phyloP scores from a whole-genome alignment of 2,113 vertebrate genomes.

The Gasterosteus aculeatus region DNA sequence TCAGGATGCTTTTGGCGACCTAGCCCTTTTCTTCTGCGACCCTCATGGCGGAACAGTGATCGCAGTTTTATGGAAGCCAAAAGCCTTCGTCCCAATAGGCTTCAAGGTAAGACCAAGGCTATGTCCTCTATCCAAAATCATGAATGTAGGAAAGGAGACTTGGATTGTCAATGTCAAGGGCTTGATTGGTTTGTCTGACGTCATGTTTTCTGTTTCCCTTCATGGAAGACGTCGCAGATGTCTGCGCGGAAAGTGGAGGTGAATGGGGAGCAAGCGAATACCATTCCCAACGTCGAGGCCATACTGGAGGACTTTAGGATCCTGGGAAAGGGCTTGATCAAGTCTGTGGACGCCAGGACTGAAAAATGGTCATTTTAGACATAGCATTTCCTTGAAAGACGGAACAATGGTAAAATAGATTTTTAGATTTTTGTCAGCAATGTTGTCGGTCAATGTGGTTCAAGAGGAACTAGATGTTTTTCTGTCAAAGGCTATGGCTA shows the following conservation, averaged over 20 bases:
- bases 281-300: conserved; percentile 89
- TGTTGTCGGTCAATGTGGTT: conserved; percentile 7
- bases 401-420: neutral
- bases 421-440: conserved; percentile 13
- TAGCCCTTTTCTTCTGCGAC: conserved; percentile 95
- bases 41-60: conserved; percentile 90
- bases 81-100: conserved; percentile 85
- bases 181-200: neutral
- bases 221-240: conserved; percentile 83
- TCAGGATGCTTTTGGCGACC: conserved; percentile 88
- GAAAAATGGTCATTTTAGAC: conserved; percentile 91
- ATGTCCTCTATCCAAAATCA: neutral
- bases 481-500: conserved; percentile 20
- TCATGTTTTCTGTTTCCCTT: neutral
- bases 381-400: neutral
- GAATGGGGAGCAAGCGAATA: conserved; percentile 70
- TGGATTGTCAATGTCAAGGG: neutral
- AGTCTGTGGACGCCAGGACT: conserved; percentile 84
- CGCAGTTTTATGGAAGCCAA: conserved; percentile 94
- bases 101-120: conserved; percentile 86
- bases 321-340: conserved; percentile 90
- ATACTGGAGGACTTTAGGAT: conserved; percentile 91
- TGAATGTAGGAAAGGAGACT: neutral
- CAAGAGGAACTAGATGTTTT: neutral
- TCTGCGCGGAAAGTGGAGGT: conserved; percentile 83